Conservation (phyloP, 1,140 invertebrate species). For the Apis florea region DNA sequence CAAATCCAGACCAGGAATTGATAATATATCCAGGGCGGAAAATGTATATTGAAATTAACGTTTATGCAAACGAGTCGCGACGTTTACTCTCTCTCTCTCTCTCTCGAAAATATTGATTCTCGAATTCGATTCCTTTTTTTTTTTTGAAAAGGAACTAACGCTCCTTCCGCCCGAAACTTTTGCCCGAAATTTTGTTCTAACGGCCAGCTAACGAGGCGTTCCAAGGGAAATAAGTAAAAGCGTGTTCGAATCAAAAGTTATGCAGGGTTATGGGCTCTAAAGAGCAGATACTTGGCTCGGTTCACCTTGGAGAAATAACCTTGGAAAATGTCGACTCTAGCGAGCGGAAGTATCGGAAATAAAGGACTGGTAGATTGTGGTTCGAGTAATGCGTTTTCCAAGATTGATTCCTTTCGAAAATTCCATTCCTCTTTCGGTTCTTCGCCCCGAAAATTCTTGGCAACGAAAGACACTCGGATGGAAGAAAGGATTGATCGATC, state of each 20-base stretch:
- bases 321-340: conserved; percentile 28
- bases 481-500: too few species aligned
- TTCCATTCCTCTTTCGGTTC: too few species aligned
- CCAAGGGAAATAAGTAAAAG: conserved; percentile 49
- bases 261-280: conserved; percentile 35
- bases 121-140: too few species aligned
- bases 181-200: too few species aligned
- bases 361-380: conserved; percentile 48
- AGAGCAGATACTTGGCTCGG: conserved; percentile 22
- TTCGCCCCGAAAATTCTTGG: too few species aligned
- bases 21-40: conserved; percentile 40
- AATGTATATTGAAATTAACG: conserved; percentile 42
- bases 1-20: conserved; percentile 38
- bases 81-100: too few species aligned
- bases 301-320: conserved; percentile 40
- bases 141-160: too few species aligned
- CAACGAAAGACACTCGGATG: too few species aligned
- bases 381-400: background rate
- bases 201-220: conserved; percentile 26
- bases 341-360: conserved; percentile 51
- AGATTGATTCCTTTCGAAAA: too few species aligned
- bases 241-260: conserved; percentile 61
- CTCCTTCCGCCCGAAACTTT: too few species aligned
- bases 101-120: too few species aligned
- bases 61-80: background rate